These are phyloP conservation scores for Cheilosia variabilis DNA, from an alignment of 2,888 invertebrate species.

Conservation along the genomic window DNA sequence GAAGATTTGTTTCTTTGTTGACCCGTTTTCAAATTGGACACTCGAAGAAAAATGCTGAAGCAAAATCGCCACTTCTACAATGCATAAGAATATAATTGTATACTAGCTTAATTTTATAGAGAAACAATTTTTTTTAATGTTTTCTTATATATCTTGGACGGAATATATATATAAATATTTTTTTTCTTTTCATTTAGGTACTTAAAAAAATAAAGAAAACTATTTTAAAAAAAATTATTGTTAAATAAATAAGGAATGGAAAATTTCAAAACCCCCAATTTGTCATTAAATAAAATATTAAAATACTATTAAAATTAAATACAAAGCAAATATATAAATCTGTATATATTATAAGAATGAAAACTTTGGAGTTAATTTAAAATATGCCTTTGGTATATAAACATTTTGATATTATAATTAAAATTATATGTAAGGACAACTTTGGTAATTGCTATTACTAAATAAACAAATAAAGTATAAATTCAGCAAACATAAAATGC, in stretches of 20 bases:
- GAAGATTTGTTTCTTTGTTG: constrained; percentile 49
- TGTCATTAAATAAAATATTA: constrained; percentile 21
- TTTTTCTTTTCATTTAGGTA: constrained; percentile 76
- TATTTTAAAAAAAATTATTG: constrained; percentile 43
- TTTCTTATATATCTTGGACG: constrained; percentile 80
- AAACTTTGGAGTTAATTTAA: constrained; percentile 77
- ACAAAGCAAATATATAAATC: constrained; percentile 35
- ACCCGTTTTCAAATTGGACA: constrained; percentile 40
- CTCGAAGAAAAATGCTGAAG: not conserved
- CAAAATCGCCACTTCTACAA: constrained; percentile 27
- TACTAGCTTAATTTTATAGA: constrained; percentile 76
- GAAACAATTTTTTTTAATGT: constrained; percentile 76
- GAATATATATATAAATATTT: constrained; percentile 80
- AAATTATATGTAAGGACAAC: constrained; percentile 82
- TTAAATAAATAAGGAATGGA: constrained; percentile 73
- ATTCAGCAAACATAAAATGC: constrained; percentile 19
- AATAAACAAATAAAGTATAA: constrained; percentile 27
- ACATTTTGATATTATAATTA: constrained; percentile 68
- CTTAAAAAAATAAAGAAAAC: constrained; percentile 76
- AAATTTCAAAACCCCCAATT: constrained; percentile 44
- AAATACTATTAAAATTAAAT: constrained; percentile 42
- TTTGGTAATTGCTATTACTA: constrained; percentile 80
- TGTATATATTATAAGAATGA: constrained; percentile 35
- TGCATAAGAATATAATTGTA: constrained; percentile 55
- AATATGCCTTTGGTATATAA: constrained; percentile 82